A percentile compares a stretch with the other conserved stretches of the same genome.
Evolutionary conservation across 2,888 invertebrate genomes (phyloP).

Genomic region (Odontomyia ornata): DNA sequence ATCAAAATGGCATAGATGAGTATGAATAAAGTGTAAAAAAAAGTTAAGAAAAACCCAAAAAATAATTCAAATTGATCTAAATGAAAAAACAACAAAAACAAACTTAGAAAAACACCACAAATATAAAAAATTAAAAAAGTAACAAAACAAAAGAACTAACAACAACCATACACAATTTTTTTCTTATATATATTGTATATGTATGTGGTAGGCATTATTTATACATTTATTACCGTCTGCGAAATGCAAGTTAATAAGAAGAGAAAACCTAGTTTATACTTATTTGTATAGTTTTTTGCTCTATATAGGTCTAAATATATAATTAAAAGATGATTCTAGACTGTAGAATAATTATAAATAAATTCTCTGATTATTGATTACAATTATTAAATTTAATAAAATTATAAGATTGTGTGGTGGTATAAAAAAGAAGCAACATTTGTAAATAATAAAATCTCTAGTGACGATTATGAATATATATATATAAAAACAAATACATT

Average conservation of each 20-base stretch:
- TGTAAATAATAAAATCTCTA: conserved; percentile 18
- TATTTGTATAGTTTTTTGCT: conserved; percentile 34
- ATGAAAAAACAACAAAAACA: conserved; percentile 52
- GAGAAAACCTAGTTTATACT: conserved; percentile 18
- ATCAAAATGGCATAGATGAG: background rate
- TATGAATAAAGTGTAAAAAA: background rate
- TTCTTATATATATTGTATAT: conserved; percentile 33
- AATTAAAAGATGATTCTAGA: conserved; percentile 22
- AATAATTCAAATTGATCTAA: background rate
- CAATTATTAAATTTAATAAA: background rate
- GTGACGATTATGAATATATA: conserved; percentile 5
- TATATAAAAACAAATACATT: background rate
- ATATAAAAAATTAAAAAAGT: conserved; percentile 47
- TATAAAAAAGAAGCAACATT: conserved; percentile 39
- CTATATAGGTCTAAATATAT: background rate
- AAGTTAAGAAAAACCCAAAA: background rate
- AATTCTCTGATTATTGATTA: background rate
- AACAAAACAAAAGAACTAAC: conserved; percentile 50
- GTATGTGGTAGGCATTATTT: conserved; percentile 1
- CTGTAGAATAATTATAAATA: conserved; percentile 28
- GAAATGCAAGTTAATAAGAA: background rate
- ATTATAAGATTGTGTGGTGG: conserved; percentile 29
- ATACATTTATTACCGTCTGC: conserved; percentile 18
- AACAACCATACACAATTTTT: conserved; percentile 42
- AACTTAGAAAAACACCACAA: conserved; percentile 45